These are phyloP conservation scores for cattle (Bos taurus) DNA, from an alignment of 2,113 vertebrate genomes.

Conservation along the genomic window ARS-UCD2.0 NC_037349.1:44904501-44905000, in stretches of 20 bases:
- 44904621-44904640: background rate
- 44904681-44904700: background rate
- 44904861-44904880: conserved; percentile 28
- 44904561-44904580: background rate
- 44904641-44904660: background rate
- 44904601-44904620: background rate
- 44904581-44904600: background rate
- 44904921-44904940: background rate
- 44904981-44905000: conserved; percentile 7
- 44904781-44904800: background rate
- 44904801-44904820: background rate
- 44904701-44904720: background rate
- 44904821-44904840: background rate
- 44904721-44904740: background rate
- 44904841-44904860: background rate
- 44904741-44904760: background rate
- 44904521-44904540: background rate
- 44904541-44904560: background rate
- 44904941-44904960: background rate
- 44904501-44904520: background rate
- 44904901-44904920: background rate
- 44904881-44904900: conserved; percentile 1
- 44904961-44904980: background rate
- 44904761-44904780: background rate
- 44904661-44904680: background rate